Evolutionary conservation across 2,113 vertebrate species (phyloP), one percentile per base, ranked within the genome.

Genomic region (Plotosus lineatus): DNA sequence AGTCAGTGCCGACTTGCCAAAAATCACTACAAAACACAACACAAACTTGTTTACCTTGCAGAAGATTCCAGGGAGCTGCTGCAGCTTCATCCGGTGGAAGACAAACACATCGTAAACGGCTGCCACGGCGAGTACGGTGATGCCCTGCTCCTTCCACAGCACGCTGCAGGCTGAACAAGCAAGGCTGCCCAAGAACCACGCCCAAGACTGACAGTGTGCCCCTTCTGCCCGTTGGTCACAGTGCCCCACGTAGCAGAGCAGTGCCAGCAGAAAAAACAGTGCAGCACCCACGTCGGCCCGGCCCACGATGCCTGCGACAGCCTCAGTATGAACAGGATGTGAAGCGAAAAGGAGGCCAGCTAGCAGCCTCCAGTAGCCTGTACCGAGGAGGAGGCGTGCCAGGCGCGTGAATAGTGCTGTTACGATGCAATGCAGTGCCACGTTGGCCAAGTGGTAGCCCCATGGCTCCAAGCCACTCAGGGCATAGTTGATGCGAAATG

Each of bases 101-200:
- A 99, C 93, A 85, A 97, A 98, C 87, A 98, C 73, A 14, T 99
- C 97, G 0, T 98, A 99, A 53, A 97, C 90, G 0, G 96, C 97
- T 0, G 95, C 95, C n/a, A 98, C 88, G 0, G 97, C 97, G 55
- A 99, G 92, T 61, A 98, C 98, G 1, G 97, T 99, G 83, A 99
- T 95, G 58, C 98, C 98, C 82, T 98, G 97, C 85, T 99, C 98
- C 88, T 99, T 99, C 97, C 98, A 99, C 58, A 99, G 89, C 97
- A 99, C 98, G 91, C 98, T 98, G 93, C 95, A 96, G 0, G 94
- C 94, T 0, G 97, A 96, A 1, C 95, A 96, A 23, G 91, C 89
- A 75, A 97, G 93, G 0, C 96, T 92, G 78, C 92, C 93, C 69
- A 95, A 85, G 81, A 99, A 92, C 97, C 97, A 99, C 83, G 94